Base-by-base conservation (phyloP, 2,888 invertebrate genomes). In the Cerceris rybyensis region DNA sequence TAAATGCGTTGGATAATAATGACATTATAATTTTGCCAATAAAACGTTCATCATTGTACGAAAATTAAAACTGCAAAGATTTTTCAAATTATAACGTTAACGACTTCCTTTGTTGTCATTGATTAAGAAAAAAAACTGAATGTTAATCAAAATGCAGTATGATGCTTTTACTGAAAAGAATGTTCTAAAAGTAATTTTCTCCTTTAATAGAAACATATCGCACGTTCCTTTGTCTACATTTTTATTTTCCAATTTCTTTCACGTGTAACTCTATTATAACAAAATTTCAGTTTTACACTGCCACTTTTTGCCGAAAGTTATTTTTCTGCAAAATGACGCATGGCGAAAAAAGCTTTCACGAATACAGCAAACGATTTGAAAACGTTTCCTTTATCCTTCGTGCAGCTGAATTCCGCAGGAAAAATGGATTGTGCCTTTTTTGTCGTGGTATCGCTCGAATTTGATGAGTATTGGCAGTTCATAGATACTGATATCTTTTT, bases 381-480 rank as follows among this genome's bases (percentile, higher is more conserved):
- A 76, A 76, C 17, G 52, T 64, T 68, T 60, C 59, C 68, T 73
- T 76, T 60, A 17, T 60, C n/a, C 76, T 8, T 1, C 1, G 28
- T 1, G 65, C 14, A 42, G 46, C 9, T 42, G 60, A 55, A 43
- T 71, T 52, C 64, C 41, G 14, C 11, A 13, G 11, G 13, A 7
- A 43, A 54, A 76, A 54, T 55, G 49, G 42, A 11, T 14, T 13
- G 7, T 7, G 49, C 55, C 17, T 16, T 55, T 55, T 55, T 14
- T 8, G 28, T 28, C 28, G 9, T 39, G 43, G 59, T 68, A 60
- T 59, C 61, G 61, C 42, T 61, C 41, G 49, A 72, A 78, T 54
- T 67, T 67, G 75, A 75, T 59, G 75, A 55, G 58, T 55, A 69
- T 59, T 54, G 63, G 50, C 58, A 72, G 72, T 11, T 17, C 14